Base-by-base conservation (phyloP, 2,888 invertebrate species). In the Tenthredo mesomela region DNA sequence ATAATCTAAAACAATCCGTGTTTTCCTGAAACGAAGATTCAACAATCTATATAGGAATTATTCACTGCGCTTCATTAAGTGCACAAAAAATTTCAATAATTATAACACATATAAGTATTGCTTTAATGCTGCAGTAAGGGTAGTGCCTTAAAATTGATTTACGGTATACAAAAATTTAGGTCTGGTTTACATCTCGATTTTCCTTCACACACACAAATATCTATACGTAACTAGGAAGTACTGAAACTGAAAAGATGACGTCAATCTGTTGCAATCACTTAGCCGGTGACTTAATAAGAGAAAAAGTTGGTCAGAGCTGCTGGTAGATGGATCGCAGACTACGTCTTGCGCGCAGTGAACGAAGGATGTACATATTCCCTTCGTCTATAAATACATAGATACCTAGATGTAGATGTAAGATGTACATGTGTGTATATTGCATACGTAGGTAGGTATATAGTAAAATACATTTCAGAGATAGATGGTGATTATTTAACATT, bases 211-310 rank as follows among this genome's bases (percentile, higher is more conserved):
- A 29, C 2, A 2, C 2, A 2, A 5, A 70, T 75, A 37, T 2
- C 47, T 47, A 15, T 47, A 15, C 18, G 29, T 50, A 29, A 29
- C 15, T 9, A 77, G 77, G 47, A 50, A 50, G 43, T 73, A 77
- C 7, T 33, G 33, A 47, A 50, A 33, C 29, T n/a, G 77, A 54
- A 54, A 77, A 50, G 5, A 50, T 77, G 50, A 77, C 77, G 77
- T 77, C 77, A 77, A 77, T 10, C 18, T 50, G 54, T 77, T 47
- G 77, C 54, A 77, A 77, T 77, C n/a, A 33, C 54, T 50, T 33
- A 29, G 29, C 77, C 50, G 33, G 25, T 18, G 77, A 77, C 29
- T 77, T 54, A 77, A 77, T 50, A 9, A 18, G 33, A 77, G 33
- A 77, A 47, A 54, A 77, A 77, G 47, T 73, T 43, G 40, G 73